Evolutionary conservation across 1,140 invertebrate genomes (phyloP).

Genomic region (Ladona fulva): DNA sequence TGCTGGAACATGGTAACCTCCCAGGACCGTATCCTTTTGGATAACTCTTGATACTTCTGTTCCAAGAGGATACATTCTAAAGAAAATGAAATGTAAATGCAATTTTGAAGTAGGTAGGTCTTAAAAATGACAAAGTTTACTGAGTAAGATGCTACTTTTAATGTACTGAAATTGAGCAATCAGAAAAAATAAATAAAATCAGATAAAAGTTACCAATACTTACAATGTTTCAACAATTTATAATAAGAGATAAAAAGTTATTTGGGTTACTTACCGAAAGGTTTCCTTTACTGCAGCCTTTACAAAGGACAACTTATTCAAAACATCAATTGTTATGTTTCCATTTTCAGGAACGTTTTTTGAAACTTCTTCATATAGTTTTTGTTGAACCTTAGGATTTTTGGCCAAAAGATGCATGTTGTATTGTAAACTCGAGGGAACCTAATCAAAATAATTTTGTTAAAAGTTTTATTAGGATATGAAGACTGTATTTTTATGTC

Average conservation of each 20-base stretch:
- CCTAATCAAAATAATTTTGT: conserved; percentile 10
- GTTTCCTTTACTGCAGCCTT: conserved; percentile 51
- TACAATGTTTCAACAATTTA: too few species aligned
- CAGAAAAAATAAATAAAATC: too few species aligned
- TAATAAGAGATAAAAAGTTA: too few species aligned
- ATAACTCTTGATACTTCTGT: conserved; percentile 43
- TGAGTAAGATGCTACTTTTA: too few species aligned
- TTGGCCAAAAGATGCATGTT: conserved; percentile 38
- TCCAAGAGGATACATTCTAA: conserved; percentile 37
- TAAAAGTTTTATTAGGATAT: background rate
- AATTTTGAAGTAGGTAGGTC: background rate
- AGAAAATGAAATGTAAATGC: background rate
- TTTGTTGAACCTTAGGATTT: conserved; percentile 38
- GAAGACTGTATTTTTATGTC: background rate
- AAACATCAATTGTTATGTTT: conserved; percentile 31
- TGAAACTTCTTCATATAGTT: conserved; percentile 38
- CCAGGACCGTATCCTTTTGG: conserved; percentile 36
- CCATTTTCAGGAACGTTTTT: conserved; percentile 25
- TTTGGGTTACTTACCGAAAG: conserved; percentile 35
- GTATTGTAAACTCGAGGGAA: conserved; percentile 31
- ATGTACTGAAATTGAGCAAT: too few species aligned
- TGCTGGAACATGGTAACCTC: conserved; percentile 43
- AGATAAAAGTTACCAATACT: background rate
- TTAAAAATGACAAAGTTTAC: too few species aligned
- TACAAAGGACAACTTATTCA: conserved; percentile 39